Percentiles rank a stretch among this genome's conserved stretches.
Conservation (phyloP, 2,888 invertebrate genomes). For the Arrhopalites spinosus region DNA sequence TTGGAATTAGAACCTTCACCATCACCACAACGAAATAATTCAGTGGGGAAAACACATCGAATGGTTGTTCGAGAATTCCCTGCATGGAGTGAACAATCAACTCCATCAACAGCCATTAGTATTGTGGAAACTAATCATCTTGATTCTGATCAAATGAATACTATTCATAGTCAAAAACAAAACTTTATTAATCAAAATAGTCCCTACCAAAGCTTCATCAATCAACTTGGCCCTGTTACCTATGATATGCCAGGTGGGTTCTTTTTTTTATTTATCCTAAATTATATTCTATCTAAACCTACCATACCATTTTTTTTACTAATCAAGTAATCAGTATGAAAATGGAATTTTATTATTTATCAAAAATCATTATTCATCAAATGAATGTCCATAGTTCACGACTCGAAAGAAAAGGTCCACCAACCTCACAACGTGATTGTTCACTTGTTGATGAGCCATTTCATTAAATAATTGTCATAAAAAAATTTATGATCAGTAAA, state of each 20-base stretch:
- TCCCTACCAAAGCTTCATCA: slow-evolving; percentile 49
- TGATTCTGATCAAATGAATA: slow-evolving; percentile 10
- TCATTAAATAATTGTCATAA: too few relatives aligned
- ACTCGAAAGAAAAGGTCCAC: too few relatives aligned
- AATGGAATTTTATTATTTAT: neutral
- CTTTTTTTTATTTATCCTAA: neutral
- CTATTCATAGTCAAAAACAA: slow-evolving; percentile 27
- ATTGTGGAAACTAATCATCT: neutral
- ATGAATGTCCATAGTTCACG: too few relatives aligned
- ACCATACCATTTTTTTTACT: neutral
- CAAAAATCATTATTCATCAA: too few relatives aligned
- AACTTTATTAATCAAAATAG: slow-evolving; percentile 19
- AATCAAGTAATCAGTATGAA: neutral
- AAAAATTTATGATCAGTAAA: too few relatives aligned
- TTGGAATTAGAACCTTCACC: neutral
- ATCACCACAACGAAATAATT: neutral
- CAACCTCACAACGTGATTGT: too few relatives aligned
- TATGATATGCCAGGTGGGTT: slow-evolving; percentile 53
- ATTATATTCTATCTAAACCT: neutral
- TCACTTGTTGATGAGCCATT: too few relatives aligned
- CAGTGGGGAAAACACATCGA: slow-evolving; percentile 24
- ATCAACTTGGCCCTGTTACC: slow-evolving; percentile 49
- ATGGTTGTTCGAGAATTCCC: slow-evolving; percentile 54
- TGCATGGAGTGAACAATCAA: slow-evolving; percentile 42
- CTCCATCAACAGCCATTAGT: neutral